A percentile compares a stretch with the other conserved stretches of the same genome.
Evolutionary conservation across 2,113 vertebrate species (phyloP).

Genomic region (Carollia perspicillata): DNA sequence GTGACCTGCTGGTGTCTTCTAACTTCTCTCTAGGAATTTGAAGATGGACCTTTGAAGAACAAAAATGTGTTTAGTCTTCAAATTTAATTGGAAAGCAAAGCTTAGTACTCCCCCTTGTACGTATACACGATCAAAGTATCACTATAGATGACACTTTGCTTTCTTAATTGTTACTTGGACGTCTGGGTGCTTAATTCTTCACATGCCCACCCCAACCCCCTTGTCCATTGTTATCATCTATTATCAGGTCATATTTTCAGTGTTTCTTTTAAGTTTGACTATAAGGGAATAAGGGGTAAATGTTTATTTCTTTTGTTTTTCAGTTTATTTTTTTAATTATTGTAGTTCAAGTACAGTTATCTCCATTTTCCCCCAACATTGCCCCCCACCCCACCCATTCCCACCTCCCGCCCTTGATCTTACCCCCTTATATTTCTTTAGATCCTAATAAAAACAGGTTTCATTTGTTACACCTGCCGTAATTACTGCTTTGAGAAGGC

Average conservation of each 20-base stretch:
- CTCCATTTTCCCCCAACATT: too few relatives aligned
- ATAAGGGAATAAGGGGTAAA: not conserved
- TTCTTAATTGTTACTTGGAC: not conserved
- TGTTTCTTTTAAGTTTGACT: not conserved
- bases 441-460: not conserved
- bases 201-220: rapidly evolving
- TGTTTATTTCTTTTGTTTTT: not conserved
- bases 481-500: not conserved
- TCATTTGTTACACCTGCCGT: not conserved
- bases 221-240: not conserved
- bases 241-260: not conserved
- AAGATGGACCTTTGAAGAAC: not conserved
- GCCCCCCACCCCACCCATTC: too few relatives aligned
- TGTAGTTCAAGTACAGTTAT: too few relatives aligned
- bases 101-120: not conserved
- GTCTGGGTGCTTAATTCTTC: not conserved
- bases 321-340: too few relatives aligned
- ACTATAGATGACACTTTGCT: not conserved
- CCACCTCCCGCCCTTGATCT: too few relatives aligned
- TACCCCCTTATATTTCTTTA: not conserved
- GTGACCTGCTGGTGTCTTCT: not conserved
- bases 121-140: not conserved
- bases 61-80: not conserved
- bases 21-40: constrained; percentile 6
- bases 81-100: constrained; percentile 28